Conservation (phyloP, 2,888 invertebrate species). For the Rhyacophila evoluta region DNA sequence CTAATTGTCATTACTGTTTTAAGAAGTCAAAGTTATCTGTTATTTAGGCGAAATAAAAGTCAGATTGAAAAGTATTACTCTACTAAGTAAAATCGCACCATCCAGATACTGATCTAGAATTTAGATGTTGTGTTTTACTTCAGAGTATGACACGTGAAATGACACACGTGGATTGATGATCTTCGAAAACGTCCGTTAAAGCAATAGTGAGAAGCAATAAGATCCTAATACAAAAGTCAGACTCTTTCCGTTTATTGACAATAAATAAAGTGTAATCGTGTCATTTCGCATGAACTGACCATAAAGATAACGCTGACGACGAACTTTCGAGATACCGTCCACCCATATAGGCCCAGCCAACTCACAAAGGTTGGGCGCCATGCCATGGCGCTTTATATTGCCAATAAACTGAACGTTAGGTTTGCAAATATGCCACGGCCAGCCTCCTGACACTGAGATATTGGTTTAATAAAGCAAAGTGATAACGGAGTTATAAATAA, state of each 20-base stretch:
- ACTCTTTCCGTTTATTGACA: not conserved
- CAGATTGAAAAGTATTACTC: too few species aligned
- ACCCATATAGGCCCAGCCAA: not conserved
- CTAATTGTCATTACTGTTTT: too few species aligned
- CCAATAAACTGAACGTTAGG: slow-evolving; percentile 51
- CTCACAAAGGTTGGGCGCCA: slow-evolving; percentile 27
- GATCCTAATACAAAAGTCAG: not conserved
- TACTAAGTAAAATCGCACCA: too few species aligned
- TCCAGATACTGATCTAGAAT: too few species aligned
- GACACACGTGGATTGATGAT: too few species aligned
- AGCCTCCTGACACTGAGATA: slow-evolving; percentile 49
- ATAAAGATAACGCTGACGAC: slow-evolving; percentile 1
- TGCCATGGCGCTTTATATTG: slow-evolving; percentile 45
- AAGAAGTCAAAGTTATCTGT: too few species aligned
- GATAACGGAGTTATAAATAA: slow-evolving; percentile 49
- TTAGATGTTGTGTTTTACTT: too few species aligned
- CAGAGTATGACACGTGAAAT: too few species aligned
- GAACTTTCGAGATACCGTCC: not conserved
- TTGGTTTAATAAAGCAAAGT: slow-evolving; percentile 53
- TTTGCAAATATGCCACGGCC: slow-evolving; percentile 49
- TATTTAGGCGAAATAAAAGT: too few species aligned
- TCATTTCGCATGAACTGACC: not conserved
- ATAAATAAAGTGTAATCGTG: not conserved
- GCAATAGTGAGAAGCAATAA: too few species aligned
- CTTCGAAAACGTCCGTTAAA: too few species aligned